A percentile compares a stretch with the other conserved stretches of the same genome.
These are phyloP conservation scores for Typhlichthys eigenmanni DNA, from an alignment of 2,797 vertebrate species.

Conservation along the genomic window DNA sequence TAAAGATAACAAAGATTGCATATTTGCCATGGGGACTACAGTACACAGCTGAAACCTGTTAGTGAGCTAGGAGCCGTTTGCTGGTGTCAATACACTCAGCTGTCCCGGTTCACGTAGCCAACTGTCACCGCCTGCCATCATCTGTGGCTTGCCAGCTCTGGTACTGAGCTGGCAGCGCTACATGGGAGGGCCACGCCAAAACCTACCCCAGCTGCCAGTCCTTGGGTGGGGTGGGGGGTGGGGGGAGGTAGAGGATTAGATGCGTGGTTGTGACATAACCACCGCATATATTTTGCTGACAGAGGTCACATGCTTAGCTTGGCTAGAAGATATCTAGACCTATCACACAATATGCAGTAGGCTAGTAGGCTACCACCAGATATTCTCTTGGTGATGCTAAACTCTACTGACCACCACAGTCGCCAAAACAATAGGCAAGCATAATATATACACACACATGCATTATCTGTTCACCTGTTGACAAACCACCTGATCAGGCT, in stretches of 20 bases:
- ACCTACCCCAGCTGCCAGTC: conserved; percentile 45
- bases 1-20: neutral
- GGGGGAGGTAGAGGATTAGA: conserved; percentile 43
- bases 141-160: conserved; percentile 17
- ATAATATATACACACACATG: neutral
- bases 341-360: too few relatives aligned
- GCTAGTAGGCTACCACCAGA: too few relatives aligned
- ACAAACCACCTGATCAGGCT: conserved; percentile 45
- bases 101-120: conserved; percentile 3
- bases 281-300: conserved; percentile 50
- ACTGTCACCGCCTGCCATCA: conserved; percentile 38
- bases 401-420: too few relatives aligned
- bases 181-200: conserved; percentile 15
- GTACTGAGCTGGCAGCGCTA: conserved; percentile 8
- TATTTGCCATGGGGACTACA: conserved; percentile 1
- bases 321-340: too few relatives aligned
- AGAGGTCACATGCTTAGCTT: neutral
- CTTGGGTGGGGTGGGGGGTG: conserved; percentile 1
- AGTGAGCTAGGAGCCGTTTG: conserved; percentile 1
- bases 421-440: too few relatives aligned
- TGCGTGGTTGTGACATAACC: conserved; percentile 34
- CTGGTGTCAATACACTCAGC: neutral
- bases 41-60: neutral
- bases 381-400: too few relatives aligned
- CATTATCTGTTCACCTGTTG: conserved; percentile 56